These are phyloP conservation scores for Harpegnathos saltator DNA, from an alignment of 1,140 invertebrate species.

Conservation along the genomic window DNA sequence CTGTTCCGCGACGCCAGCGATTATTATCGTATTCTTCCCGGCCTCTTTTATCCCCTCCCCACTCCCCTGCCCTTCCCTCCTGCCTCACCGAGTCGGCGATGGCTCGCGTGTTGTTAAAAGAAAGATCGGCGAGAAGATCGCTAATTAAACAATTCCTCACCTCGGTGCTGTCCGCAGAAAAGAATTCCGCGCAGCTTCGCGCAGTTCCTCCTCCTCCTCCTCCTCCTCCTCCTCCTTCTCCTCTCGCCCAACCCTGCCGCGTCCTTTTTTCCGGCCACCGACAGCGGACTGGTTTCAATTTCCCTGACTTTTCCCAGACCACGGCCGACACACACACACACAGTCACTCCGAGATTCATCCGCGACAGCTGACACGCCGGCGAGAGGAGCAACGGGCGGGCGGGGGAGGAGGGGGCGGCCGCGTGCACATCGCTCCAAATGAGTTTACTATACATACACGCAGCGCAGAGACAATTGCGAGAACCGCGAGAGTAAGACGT, in stretches of 20 bases:
- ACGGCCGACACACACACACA: background rate
- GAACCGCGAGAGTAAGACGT: conserved; percentile 65
- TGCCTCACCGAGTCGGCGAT: background rate
- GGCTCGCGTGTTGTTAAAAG: background rate
- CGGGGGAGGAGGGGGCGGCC: too few species aligned
- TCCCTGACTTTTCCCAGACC: background rate
- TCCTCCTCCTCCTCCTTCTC: too few species aligned
- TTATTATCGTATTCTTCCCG: background rate
- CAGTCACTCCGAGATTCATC: conserved; percentile 17
- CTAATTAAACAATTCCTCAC: background rate
- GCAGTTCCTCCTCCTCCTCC: too few species aligned
- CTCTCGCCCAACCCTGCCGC: too few species aligned
- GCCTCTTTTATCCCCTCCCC: too few species aligned
- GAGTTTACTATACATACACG: conserved; percentile 37
- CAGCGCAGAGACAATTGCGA: conserved; percentile 53
- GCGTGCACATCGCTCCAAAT: background rate
- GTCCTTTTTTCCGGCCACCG: background rate
- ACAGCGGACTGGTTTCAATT: background rate
- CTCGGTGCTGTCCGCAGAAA: background rate
- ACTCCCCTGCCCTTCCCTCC: too few species aligned
- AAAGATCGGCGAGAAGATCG: background rate
- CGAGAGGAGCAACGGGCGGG: too few species aligned
- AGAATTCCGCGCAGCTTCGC: background rate
- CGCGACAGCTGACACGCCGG: conserved; percentile 29
- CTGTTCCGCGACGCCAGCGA: background rate